A percentile compares a stretch with the other conserved stretches of the same genome.
Evolutionary conservation across 2,888 invertebrate species (phyloP).

Genomic region (Leptothorax acervorum): DNA sequence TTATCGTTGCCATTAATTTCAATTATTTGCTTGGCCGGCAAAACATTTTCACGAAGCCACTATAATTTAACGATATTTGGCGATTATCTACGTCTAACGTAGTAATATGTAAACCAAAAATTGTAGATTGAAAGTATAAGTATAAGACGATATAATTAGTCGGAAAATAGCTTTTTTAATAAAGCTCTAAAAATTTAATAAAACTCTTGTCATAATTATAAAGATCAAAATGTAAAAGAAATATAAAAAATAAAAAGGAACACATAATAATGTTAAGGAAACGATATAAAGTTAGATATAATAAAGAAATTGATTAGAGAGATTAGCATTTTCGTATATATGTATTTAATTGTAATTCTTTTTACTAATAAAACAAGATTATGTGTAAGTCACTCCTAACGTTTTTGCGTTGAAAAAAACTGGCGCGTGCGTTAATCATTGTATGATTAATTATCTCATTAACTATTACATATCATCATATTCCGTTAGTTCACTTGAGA

Average conservation of each 20-base stretch:
- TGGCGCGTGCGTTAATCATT: neutral
- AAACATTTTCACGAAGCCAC: constrained; percentile 40
- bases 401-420: neutral
- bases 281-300: neutral
- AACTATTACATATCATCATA: neutral
- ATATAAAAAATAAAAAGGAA: neutral
- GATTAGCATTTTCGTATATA: neutral
- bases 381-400: neutral
- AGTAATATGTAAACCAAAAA: neutral
- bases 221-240: neutral
- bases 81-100: neutral
- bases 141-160: neutral
- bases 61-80: constrained; percentile 22
- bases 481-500: constrained; percentile 5
- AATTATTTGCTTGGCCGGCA: constrained; percentile 25
- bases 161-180: neutral
- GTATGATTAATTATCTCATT: neutral
- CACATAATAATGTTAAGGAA: neutral
- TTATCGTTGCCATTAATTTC: constrained; percentile 45
- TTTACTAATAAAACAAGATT: neutral
- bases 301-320: neutral
- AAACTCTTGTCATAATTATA: neutral
- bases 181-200: neutral
- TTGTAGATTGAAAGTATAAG: neutral
- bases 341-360: neutral